These are phyloP conservation scores for Parauchenoglanis ngamensis DNA, from an alignment of 2,797 vertebrate genomes.

Conservation along the genomic window DNA sequence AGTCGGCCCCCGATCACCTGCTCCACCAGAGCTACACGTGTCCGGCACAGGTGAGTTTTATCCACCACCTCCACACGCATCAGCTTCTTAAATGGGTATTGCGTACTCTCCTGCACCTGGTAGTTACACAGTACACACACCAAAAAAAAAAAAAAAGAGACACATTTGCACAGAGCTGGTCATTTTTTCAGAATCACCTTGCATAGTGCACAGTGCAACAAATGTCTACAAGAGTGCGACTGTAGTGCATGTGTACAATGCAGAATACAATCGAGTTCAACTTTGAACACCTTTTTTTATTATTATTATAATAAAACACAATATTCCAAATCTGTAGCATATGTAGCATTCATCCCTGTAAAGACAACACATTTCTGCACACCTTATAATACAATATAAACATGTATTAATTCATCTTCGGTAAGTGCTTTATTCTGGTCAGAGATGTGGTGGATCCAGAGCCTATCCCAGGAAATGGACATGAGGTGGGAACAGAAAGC, in stretches of 20 bases:
- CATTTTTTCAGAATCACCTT: neutral
- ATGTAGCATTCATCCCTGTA: neutral
- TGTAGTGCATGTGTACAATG: neutral
- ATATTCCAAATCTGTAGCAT: neutral
- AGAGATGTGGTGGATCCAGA: neutral
- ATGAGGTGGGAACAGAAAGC: neutral
- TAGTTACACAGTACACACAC: constrained; percentile 41
- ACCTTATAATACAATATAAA: neutral
- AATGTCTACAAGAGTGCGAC: neutral
- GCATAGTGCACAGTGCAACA: neutral
- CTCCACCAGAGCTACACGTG: constrained; percentile 92
- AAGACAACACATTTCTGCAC: neutral
- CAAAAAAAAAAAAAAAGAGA: no score
- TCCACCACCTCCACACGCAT: constrained; percentile 99
- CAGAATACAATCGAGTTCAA: neutral
- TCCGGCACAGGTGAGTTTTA: constrained; percentile 96
- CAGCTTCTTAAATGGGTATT: constrained; percentile 95
- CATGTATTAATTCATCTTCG: neutral
- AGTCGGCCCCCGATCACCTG: constrained; percentile 93
- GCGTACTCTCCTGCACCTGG: constrained; percentile 92
- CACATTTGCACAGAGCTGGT: neutral
- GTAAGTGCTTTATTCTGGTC: neutral
- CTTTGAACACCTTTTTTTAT: neutral
- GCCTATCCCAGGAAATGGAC: neutral
- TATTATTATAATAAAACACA: neutral